Evolutionary conservation across 2,888 invertebrate species (phyloP).

Genomic region (Empis livida): DNA sequence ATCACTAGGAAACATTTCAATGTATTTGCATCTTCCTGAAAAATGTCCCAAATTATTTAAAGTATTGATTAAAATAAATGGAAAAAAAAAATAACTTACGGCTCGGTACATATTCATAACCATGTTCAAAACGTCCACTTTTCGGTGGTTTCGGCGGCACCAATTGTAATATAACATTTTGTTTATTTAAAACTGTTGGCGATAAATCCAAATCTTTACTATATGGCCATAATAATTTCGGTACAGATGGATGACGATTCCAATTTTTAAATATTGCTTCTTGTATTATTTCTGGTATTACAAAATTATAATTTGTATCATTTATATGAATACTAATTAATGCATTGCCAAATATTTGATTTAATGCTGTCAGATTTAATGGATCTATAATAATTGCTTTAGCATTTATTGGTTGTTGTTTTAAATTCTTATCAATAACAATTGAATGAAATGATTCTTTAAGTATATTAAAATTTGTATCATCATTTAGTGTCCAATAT

Average conservation of each 20-base stretch:
- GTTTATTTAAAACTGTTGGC: constrained; percentile 23
- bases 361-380: constrained; percentile 20
- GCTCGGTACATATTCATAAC: constrained; percentile 26
- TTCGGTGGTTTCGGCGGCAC: constrained; percentile 31
- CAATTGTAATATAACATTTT: constrained; percentile 25
- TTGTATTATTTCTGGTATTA: constrained; percentile 30
- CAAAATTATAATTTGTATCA: constrained; percentile 26
- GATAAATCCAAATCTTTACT: constrained; percentile 30
- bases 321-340: constrained; percentile 25
- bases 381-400: constrained; percentile 26
- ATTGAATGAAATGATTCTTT: constrained; percentile 25
- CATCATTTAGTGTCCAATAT: constrained; percentile 30
- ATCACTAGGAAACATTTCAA: constrained; percentile 47
- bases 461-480: constrained; percentile 22
- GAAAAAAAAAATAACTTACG: constrained; percentile 18
- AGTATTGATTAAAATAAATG: background rate
- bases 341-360: constrained; percentile 22
- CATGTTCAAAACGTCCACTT: constrained; percentile 14
- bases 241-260: constrained; percentile 26
- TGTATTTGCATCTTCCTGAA: constrained; percentile 45
- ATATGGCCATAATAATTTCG: constrained; percentile 27
- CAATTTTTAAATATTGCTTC: constrained; percentile 28
- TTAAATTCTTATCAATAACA: constrained; percentile 13
- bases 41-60: constrained; percentile 7
- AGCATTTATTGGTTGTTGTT: constrained; percentile 16